Conservation (phyloP, 2,797 vertebrate species). For the Gymnoscopelus microlampas region DNA sequence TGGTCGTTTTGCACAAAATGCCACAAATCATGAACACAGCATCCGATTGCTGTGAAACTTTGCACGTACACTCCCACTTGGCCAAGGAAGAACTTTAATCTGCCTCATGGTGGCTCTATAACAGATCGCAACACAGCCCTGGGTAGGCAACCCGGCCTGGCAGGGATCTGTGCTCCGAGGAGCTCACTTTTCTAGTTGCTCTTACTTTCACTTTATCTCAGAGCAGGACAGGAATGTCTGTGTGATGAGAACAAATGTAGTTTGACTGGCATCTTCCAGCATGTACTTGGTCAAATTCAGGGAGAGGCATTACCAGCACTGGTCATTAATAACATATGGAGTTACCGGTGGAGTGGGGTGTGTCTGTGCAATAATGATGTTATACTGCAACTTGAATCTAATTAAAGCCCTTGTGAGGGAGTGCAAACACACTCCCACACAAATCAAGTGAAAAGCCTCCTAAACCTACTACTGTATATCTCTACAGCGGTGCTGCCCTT, state of each 20-base stretch:
- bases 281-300: slow-evolving; percentile 59
- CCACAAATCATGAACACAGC: too few species aligned
- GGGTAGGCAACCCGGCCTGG: slow-evolving; percentile 1
- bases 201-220: neutral
- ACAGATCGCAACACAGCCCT: too few species aligned
- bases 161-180: slow-evolving; percentile 23
- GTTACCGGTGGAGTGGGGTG: slow-evolving; percentile 12
- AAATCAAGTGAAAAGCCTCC: too few species aligned
- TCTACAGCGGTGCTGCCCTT: too few species aligned
- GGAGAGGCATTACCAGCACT: slow-evolving; percentile 59
- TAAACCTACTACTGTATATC: too few species aligned
- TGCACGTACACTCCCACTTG: too few species aligned
- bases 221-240: slow-evolving; percentile 14
- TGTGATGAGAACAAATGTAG: slow-evolving; percentile 22
- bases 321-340: slow-evolving; percentile 46
- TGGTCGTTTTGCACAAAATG: too few species aligned
- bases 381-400: slow-evolving; percentile 41
- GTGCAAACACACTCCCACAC: slow-evolving; percentile 3
- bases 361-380: slow-evolving; percentile 32
- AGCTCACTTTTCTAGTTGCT: neutral
- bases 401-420: slow-evolving; percentile 9
- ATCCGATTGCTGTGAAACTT: too few species aligned
- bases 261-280: slow-evolving; percentile 57
- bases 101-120: too few species aligned
- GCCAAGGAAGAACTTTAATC: too few species aligned